Conservation (phyloP, 2,797 vertebrate species). For the Semotilus atromaculatus region DNA sequence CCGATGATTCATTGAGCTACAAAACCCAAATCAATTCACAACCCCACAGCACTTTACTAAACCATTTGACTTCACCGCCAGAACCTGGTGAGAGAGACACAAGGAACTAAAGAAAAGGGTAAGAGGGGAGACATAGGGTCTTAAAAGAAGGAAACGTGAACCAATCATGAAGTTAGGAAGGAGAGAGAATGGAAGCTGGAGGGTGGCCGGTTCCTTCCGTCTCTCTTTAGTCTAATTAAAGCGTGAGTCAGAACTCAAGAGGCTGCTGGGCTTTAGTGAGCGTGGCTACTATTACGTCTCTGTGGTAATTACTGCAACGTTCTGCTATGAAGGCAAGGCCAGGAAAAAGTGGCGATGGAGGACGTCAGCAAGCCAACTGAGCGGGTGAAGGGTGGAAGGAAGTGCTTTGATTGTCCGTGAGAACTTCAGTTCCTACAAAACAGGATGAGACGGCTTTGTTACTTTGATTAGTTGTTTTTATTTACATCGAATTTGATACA, state of each 20-base stretch:
- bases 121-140: not conserved
- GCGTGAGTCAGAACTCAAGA: conserved; percentile 40
- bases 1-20: conserved; percentile 16
- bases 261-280: conserved; percentile 42
- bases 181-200: conserved; percentile 4
- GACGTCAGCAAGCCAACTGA: conserved; percentile 17
- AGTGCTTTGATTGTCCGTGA: conserved; percentile 37
- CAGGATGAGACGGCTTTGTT: conserved; percentile 20
- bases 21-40: conserved; percentile 33
- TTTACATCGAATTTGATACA: not conserved
- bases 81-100: not conserved
- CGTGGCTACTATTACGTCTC: conserved; percentile 14
- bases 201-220: conserved; percentile 19
- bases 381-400: conserved; percentile 13
- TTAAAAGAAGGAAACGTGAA: conserved; percentile 1
- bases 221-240: conserved; percentile 47
- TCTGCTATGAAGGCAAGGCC: conserved; percentile 10
- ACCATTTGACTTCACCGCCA: conserved; percentile 7
- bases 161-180: not conserved
- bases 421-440: not conserved
- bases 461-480: conserved; percentile 24
- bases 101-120: not conserved
- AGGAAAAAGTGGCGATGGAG: not conserved
- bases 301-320: conserved; percentile 47
- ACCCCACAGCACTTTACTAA: conserved; percentile 15